A percentile compares a stretch with the other conserved stretches of the same genome.
These are phyloP conservation scores for Leptonema lineaticorne DNA, from an alignment of 1,140 invertebrate species.

Conservation along the genomic window DNA sequence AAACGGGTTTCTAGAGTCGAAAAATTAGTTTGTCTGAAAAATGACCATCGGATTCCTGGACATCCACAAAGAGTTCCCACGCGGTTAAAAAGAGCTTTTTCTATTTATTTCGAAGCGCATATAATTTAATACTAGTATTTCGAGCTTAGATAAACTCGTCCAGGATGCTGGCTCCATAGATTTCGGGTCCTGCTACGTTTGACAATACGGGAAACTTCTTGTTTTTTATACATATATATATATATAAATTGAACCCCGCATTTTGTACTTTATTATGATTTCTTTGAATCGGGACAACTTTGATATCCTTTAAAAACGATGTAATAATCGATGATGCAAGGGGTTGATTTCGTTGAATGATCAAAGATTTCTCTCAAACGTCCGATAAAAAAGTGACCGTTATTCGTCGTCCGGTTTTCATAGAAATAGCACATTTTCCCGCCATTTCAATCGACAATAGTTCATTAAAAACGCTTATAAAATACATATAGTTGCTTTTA, in stretches of 20 bases:
- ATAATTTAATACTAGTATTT: conserved; percentile 15
- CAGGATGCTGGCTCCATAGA: conserved; percentile 34
- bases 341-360: conserved; percentile 36
- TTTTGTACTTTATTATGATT: conserved; percentile 6
- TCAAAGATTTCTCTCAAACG: conserved; percentile 34
- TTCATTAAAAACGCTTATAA: no score
- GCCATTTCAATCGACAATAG: no score
- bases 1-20: no score
- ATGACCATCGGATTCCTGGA: no score
- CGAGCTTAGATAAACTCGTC: conserved; percentile 15
- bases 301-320: neutral
- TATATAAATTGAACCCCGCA: neutral
- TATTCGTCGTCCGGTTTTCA: no score
- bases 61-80: neutral
- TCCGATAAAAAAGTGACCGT: conserved; percentile 33
- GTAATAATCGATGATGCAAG: conserved; percentile 38
- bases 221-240: conserved; percentile 17
- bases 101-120: neutral
- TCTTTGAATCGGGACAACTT: conserved; percentile 12
- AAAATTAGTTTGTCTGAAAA: no score
- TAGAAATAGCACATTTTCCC: no score
- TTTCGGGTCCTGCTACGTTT: neutral
- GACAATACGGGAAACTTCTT: conserved; percentile 26
- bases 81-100: neutral
- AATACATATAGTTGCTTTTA: no score